Evolutionary conservation across 2,888 invertebrate species (phyloP).

Genomic region (Drosophila anomalipes): DNA sequence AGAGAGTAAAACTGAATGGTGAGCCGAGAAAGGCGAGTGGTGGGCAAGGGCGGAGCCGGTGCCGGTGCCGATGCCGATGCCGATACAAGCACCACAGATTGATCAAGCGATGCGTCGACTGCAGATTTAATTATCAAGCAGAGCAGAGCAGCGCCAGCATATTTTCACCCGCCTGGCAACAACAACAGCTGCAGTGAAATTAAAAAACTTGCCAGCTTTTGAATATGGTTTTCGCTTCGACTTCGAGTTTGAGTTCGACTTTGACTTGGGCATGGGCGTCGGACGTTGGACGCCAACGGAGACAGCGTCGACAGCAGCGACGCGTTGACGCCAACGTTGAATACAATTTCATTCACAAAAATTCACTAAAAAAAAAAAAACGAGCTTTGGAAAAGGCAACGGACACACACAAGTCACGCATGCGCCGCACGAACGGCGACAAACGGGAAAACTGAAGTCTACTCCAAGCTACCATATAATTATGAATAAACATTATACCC

Average conservation of each 20-base stretch:
- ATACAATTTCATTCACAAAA: slow-evolving; percentile 82
- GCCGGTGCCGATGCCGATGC: background rate
- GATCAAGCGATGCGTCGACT: slow-evolving; percentile 63
- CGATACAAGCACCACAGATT: slow-evolving; percentile 40
- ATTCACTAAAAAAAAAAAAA: slow-evolving; percentile 61
- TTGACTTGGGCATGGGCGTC: slow-evolving; percentile 55
- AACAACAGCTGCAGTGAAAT: slow-evolving; percentile 62
- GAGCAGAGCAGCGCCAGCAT: slow-evolving; percentile 33
- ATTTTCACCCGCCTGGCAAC: slow-evolving; percentile 77
- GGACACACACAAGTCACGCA: slow-evolving; percentile 82
- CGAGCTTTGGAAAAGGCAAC: slow-evolving; percentile 73
- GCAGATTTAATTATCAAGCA: slow-evolving; percentile 74
- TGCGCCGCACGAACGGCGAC: slow-evolving; percentile 67
- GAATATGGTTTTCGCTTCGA: slow-evolving; percentile 10
- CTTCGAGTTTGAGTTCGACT: slow-evolving; percentile 6
- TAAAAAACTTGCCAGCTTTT: slow-evolving; percentile 38
- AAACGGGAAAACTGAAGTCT: slow-evolving; percentile 25
- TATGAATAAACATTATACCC: background rate
- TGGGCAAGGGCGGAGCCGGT: slow-evolving; percentile 11
- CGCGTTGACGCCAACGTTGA: slow-evolving; percentile 69
- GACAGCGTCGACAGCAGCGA: slow-evolving; percentile 33
- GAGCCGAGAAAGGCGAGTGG: slow-evolving; percentile 19
- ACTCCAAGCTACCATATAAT: background rate
- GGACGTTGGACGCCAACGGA: slow-evolving; percentile 24
- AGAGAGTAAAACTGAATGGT: slow-evolving; percentile 25